Evolutionary conservation across 1,140 invertebrate species (phyloP).

Genomic region (Trachymyrmex septentrionalis): DNA sequence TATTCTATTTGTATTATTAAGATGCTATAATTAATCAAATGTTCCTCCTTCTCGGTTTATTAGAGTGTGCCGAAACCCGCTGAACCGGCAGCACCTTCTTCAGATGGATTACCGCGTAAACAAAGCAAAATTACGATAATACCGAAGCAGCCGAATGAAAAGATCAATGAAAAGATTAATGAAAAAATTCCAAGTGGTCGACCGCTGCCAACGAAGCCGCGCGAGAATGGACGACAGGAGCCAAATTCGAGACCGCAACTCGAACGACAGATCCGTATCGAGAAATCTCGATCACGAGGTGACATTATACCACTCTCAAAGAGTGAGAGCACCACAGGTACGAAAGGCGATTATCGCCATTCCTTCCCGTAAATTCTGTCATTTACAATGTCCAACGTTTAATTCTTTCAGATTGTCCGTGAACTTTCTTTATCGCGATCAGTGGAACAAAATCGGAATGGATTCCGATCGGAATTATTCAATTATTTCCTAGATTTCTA

Average conservation of each 20-base stretch:
- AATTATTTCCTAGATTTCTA: too few species aligned
- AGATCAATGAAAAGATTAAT: conserved; percentile 78
- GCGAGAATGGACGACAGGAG: conserved; percentile 84
- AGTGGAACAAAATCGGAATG: too few species aligned
- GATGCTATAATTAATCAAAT: neutral
- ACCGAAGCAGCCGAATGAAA: conserved; percentile 80
- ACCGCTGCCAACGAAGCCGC: conserved; percentile 77
- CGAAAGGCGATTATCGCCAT: conserved; percentile 27
- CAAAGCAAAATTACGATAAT: conserved; percentile 87
- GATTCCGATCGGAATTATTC: too few species aligned
- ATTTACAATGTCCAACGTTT: neutral
- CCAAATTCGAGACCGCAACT: conserved; percentile 83
- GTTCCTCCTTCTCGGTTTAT: conserved; percentile 19
- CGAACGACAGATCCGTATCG: conserved; percentile 84
- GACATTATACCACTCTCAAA: conserved; percentile 83
- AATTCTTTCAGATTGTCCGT: neutral
- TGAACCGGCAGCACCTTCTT: conserved; percentile 76
- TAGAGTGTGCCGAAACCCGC: conserved; percentile 84
- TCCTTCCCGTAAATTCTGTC: neutral
- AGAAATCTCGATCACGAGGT: conserved; percentile 83
- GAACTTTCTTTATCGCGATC: neutral
- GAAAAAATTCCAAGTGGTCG: conserved; percentile 80
- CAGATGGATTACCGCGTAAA: conserved; percentile 77
- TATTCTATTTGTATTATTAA: neutral
- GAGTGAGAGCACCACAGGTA: conserved; percentile 85